Evolutionary conservation across 2,888 invertebrate species (phyloP).

Genomic region (Hemaris fuciformis): DNA sequence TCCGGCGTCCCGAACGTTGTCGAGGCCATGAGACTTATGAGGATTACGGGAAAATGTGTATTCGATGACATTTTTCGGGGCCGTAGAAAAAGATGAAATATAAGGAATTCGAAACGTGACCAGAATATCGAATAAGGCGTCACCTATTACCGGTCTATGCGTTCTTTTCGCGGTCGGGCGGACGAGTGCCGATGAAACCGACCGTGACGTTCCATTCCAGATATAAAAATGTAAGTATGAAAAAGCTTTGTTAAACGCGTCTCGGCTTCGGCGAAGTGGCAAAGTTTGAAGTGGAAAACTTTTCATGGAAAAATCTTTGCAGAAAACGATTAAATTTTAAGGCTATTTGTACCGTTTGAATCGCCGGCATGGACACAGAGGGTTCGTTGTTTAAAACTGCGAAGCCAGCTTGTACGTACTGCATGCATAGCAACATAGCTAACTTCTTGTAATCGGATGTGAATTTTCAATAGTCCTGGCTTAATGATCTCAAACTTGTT

Average conservation of each 20-base stretch:
- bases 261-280: slow-evolving; percentile 77
- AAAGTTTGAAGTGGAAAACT: slow-evolving; percentile 81
- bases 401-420: background rate
- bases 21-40: slow-evolving; percentile 77
- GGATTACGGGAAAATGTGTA: slow-evolving; percentile 81
- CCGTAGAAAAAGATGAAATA: slow-evolving; percentile 80
- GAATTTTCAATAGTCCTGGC: slow-evolving; percentile 13
- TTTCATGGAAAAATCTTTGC: slow-evolving; percentile 78
- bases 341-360: slow-evolving; percentile 73
- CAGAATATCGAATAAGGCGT: slow-evolving; percentile 68
- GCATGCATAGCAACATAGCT: background rate
- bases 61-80: slow-evolving; percentile 81
- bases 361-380: slow-evolving; percentile 30
- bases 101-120: slow-evolving; percentile 80
- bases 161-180: slow-evolving; percentile 76
- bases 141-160: slow-evolving; percentile 78
- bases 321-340: slow-evolving; percentile 78
- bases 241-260: slow-evolving; percentile 80
- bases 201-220: slow-evolving; percentile 78
- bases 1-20: slow-evolving; percentile 51
- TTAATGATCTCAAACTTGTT: slow-evolving; percentile 37
- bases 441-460: background rate
- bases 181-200: slow-evolving; percentile 72
- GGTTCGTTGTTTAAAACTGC: background rate
- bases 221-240: slow-evolving; percentile 80